Evolutionary conservation across 2,797 vertebrate species (phyloP).

Genomic region (Darevskia mixta): DNA sequence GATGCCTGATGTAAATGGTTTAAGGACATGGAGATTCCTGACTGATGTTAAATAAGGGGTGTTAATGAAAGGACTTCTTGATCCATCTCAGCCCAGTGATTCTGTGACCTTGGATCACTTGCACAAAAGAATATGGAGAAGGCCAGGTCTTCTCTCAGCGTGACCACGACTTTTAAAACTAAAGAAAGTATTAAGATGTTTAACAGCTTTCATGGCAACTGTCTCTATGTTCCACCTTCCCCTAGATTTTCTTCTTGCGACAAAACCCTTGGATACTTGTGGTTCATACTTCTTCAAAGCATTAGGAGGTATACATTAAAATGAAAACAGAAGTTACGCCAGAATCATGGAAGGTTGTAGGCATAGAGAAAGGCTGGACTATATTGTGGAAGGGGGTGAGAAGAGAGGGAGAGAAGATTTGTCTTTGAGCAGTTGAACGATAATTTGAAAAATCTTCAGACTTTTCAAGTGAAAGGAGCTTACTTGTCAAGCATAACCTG

Average conservation of each 20-base stretch:
- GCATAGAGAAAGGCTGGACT: background rate
- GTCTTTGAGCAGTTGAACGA: background rate
- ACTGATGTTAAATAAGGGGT: background rate
- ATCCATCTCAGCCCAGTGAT: background rate
- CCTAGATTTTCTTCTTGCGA: too few relatives aligned
- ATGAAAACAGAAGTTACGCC: background rate
- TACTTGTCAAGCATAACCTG: too few relatives aligned
- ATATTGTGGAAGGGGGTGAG: background rate
- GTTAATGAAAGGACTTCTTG: background rate
- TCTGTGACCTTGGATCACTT: background rate
- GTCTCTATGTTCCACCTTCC: background rate
- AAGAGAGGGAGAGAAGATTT: background rate
- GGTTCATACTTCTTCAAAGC: too few relatives aligned
- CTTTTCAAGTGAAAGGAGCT: background rate
- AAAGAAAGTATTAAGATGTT: background rate
- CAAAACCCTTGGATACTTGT: background rate
- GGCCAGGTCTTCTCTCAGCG: background rate
- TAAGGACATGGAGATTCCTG: background rate
- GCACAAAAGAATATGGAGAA: background rate
- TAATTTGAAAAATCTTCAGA: background rate
- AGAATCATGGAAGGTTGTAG: accelerated
- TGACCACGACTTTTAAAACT: background rate
- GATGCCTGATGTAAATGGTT: background rate
- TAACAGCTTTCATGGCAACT: background rate
- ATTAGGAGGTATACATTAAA: background rate